Evolutionary conservation across 2,888 invertebrate species (phyloP).

Genomic region (Thumatha senex): DNA sequence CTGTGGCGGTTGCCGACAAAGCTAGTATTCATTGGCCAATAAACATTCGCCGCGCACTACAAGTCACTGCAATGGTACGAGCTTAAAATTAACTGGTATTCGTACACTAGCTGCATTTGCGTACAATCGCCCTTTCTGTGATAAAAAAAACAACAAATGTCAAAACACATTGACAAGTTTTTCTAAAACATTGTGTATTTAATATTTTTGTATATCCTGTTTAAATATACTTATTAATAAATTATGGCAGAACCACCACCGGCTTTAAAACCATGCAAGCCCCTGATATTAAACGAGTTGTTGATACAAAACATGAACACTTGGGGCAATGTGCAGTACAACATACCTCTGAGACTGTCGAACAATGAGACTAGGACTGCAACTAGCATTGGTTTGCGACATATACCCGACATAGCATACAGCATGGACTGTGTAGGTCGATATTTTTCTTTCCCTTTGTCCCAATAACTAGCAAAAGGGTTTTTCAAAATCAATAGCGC

Average conservation of each 20-base stretch:
- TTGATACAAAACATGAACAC: conserved; percentile 71
- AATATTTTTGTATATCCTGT: background rate
- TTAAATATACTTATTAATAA: background rate
- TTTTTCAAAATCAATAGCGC: no score
- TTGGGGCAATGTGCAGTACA: conserved; percentile 78
- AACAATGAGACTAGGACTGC: conserved; percentile 68
- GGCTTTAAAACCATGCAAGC: conserved; percentile 42
- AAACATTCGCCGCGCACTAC: no score
- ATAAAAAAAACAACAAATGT: background rate
- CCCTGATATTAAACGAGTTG: conserved; percentile 57
- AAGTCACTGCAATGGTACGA: no score
- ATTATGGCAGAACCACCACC: conserved; percentile 46
- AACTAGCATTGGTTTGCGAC: conserved; percentile 61
- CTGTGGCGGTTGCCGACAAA: no score
- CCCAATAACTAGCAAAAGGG: no score
- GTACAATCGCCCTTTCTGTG: no score
- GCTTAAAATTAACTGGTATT: no score
- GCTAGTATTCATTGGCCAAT: no score
- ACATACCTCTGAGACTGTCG: conserved; percentile 66
- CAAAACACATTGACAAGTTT: background rate
- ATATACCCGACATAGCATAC: conserved; percentile 70
- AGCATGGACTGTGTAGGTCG: conserved; percentile 70
- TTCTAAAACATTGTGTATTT: background rate
- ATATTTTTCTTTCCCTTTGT: background rate
- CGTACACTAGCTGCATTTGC: no score